These are phyloP conservation scores for Lathamus discolor DNA, from an alignment of 2,113 vertebrate species.

Conservation along the genomic window DNA sequence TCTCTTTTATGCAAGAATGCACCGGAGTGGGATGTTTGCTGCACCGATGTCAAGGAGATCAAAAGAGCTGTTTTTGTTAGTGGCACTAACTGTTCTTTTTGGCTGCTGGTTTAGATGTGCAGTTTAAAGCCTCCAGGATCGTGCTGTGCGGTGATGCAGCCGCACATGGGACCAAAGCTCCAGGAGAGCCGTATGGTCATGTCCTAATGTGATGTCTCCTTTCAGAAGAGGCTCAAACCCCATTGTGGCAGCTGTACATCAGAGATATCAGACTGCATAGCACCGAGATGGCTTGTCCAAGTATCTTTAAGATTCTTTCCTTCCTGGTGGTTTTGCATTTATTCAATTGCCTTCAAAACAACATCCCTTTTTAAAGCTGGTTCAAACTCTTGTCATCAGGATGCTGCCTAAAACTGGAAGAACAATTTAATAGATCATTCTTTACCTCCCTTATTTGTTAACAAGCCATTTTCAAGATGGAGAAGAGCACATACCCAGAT, in stretches of 20 bases:
- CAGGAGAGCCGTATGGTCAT: not conserved
- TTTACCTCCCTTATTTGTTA: not conserved
- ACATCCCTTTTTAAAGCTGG: rapidly evolving
- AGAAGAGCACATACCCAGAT: not conserved
- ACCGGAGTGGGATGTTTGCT: not conserved
- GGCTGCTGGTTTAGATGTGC: not conserved
- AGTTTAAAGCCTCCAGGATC: not conserved
- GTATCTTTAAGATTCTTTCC: not conserved
- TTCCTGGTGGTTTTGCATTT: not conserved
- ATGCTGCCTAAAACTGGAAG: not conserved
- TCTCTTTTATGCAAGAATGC: conserved; percentile 12
- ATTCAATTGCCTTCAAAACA: not conserved
- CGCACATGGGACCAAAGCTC: rapidly evolving
- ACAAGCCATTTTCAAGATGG: not conserved
- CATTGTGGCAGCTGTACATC: not conserved
- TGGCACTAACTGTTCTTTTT: conserved; percentile 35
- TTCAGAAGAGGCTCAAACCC: not conserved
- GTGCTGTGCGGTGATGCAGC: rapidly evolving
- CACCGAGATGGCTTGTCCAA: not conserved
- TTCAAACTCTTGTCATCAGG: not conserved
- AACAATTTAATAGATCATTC: not conserved
- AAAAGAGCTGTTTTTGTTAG: conserved; percentile 23
- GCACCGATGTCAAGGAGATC: conserved; percentile 21
- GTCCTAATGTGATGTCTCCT: rapidly evolving
- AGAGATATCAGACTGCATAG: not conserved